Conservation (phyloP, 2,888 invertebrate species). For the Sesia bembeciformis region DNA sequence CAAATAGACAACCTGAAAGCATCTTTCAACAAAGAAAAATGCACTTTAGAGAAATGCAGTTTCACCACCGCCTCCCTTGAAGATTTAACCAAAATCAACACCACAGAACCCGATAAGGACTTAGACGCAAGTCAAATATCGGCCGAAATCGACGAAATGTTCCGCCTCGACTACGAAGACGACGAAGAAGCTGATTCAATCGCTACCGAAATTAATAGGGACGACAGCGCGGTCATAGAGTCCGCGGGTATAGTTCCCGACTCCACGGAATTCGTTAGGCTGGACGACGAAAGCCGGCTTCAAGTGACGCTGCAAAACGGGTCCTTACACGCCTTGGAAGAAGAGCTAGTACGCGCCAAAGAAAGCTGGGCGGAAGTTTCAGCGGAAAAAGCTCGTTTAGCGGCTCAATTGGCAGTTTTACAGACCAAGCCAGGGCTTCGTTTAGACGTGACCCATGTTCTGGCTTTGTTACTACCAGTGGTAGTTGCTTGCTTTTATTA, state of each 20-base stretch:
- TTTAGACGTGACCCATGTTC: conserved; percentile 70
- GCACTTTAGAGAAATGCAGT: conserved; percentile 17
- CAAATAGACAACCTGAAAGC: conserved; percentile 26
- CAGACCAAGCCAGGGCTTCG: conserved; percentile 74
- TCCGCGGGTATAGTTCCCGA: conserved; percentile 6
- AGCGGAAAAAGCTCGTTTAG: conserved; percentile 76
- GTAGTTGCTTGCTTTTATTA: conserved; percentile 75
- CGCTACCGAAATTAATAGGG: conserved; percentile 44
- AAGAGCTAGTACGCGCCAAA: conserved; percentile 82
- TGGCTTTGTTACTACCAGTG: conserved; percentile 75
- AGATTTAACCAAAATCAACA: conserved; percentile 16
- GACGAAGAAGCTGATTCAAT: conserved; percentile 57
- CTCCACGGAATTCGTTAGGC: conserved; percentile 27
- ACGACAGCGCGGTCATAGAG: conserved; percentile 12
- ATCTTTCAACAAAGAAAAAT: conserved; percentile 8
- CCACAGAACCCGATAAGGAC: conserved; percentile 12
- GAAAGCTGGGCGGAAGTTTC: conserved; percentile 80
- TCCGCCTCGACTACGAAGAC: conserved; percentile 58
- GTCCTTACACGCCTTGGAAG: conserved; percentile 78
- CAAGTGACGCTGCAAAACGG: conserved; percentile 60
- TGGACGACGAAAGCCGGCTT: conserved; percentile 39
- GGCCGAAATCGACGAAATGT: conserved; percentile 64
- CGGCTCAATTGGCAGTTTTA: conserved; percentile 73
- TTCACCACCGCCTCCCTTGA: conserved; percentile 26
- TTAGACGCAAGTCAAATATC: conserved; percentile 51